Evolutionary conservation across 2,888 invertebrate species (phyloP), one percentile per base, ranked within the genome.

Genomic region (Dinocampus coccinellae): DNA sequence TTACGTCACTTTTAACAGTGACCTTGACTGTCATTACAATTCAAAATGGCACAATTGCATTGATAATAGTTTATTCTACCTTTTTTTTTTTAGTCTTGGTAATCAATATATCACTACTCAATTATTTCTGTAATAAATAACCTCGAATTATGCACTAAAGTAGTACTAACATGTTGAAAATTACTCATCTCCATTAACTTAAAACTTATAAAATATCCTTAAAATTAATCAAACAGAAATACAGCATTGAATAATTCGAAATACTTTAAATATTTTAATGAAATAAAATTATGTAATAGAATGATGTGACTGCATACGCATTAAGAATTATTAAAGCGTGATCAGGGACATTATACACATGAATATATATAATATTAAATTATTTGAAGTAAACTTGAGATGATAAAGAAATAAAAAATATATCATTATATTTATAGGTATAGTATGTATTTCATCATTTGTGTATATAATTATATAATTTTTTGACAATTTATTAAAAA

Each of bases 301-400:
- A 7, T 2, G 34, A 58, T 33, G 34, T 58, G n/a, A n/a, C n/a
- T 29, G 34, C 58, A 58, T 58, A 34, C 58, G 58, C 58, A 58
- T 58, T 34, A 58, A 34, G 6, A 16, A 55, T 2, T 26, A 11
- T 58, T 33, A 9, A 58, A 10, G 34, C 34, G 1, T 58, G 29
- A 11, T 34, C 16, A 34, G n/a, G 33, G 34, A 13, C 16, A 34
- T 20, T 4, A 26, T 47, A 20, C 9, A 47, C 16, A 16, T 47
- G 9, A n/a, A 6, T 47, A 6, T 7, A 47, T 16, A 7, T 6
- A 16, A 11, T 0, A 47, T 1, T 2, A 9, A 7, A 16, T 6
- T n/a, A 39, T 24, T 26, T n/a, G n/a, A 55, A 4, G 29, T 29
- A 26, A n/a, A n/a, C 13, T 20, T 2, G 55, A 29, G 26, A 57